Evolutionary conservation across 2,888 invertebrate species (phyloP), one percentile per base, ranked within the genome.

Genomic region (Agrotis puta): DNA sequence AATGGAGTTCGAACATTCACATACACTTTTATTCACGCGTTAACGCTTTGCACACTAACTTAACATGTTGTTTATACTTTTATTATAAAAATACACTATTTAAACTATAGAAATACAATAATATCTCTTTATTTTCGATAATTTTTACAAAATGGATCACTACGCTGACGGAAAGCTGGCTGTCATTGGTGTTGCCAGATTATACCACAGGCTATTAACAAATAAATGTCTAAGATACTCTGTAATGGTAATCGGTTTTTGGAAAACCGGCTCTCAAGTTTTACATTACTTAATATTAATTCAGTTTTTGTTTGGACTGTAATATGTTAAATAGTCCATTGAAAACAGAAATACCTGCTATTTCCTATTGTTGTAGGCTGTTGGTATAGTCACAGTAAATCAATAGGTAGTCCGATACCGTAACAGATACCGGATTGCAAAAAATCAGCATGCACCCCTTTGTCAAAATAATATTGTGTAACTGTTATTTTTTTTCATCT

Each of bases 111-210:
- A 84, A 70, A 79, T 64, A 64, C 18, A 74, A 47, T 70, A 73
- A 33, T 57, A 62, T 24, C 51, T 50, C 64, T 77, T 2, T 76
- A 82, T 51, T 82, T 83, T 74, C 68, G 50, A 74, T 82, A 81
- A 57, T 82, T 80, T 82, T 66, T 74, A 77, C 53, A 82, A 86
- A 85, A 82, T 82, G 83, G 50, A 39, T 5, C 0, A 53, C 6
- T 85, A 82, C 69, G 81, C 80, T 90, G 90, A 90, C 88, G 88
- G 89, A 85, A 85, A 82, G 86, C 83, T 87, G 84, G 84, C 87
- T 89, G 89, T 87, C 88, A 81, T 57, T 68, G 62, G 74, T 80
- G 79, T 87, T 87, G 79, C 82, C 53, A 70, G 33, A 20, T 48
- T 22, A 48, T 9, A 11, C 39, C 63, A 64, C 64, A 64, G 72